Evolutionary conservation across 1,140 invertebrate species (phyloP).

Genomic region (Drosophila equinoxialis): DNA sequence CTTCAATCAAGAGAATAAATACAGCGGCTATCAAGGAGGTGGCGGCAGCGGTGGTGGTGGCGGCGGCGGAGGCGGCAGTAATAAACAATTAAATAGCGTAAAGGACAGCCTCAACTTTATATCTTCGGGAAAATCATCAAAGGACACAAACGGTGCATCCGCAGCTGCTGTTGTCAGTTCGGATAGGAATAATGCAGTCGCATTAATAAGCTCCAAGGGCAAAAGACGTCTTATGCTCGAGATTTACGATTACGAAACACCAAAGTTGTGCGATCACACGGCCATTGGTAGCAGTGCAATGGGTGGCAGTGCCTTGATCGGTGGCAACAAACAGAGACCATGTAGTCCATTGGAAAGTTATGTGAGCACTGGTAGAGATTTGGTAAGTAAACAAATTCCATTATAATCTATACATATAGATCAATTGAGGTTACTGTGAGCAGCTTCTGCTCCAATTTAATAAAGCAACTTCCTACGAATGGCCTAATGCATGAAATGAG

Average conservation of each 20-base stretch:
- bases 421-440: no score
- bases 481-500: no score
- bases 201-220: constrained; percentile 75
- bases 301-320: constrained; percentile 75
- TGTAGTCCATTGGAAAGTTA: constrained; percentile 91
- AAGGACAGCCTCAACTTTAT: constrained; percentile 79
- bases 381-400: constrained; percentile 76
- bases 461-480: no score
- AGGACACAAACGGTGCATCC: constrained; percentile 44
- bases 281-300: constrained; percentile 89
- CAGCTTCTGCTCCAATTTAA: no score
- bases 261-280: constrained; percentile 91
- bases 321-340: constrained; percentile 86
- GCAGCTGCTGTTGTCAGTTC: constrained; percentile 59
- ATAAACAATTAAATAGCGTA: constrained; percentile 59
- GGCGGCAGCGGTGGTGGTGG: constrained; percentile 33
- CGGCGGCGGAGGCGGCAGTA: constrained; percentile 17
- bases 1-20: constrained; percentile 82
- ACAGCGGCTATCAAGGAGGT: constrained; percentile 76
- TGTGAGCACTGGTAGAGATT: constrained; percentile 86
- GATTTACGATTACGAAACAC: constrained; percentile 89
- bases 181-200: constrained; percentile 58
- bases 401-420: no score
- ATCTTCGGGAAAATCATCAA: constrained; percentile 51
- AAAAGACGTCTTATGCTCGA: constrained; percentile 83